These are phyloP conservation scores for Triplophysa yarkandensis DNA, from an alignment of 2,797 vertebrate species.

Conservation along the genomic window DNA sequence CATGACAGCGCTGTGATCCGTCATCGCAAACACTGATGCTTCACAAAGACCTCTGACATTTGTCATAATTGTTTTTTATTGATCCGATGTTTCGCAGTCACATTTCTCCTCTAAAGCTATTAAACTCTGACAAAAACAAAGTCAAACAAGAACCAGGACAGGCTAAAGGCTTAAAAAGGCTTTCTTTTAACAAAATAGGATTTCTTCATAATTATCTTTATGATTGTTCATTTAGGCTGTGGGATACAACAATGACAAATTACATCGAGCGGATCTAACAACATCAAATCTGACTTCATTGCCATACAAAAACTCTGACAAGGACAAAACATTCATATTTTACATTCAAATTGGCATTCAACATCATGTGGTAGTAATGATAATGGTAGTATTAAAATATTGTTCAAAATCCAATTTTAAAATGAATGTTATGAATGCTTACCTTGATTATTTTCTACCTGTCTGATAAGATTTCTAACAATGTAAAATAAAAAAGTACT, in stretches of 20 bases:
- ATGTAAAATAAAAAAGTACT: not conserved
- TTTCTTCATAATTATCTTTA: not conserved
- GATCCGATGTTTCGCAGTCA: conserved; percentile 41
- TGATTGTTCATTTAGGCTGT: not conserved
- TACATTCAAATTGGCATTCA: no score
- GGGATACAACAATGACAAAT: not conserved
- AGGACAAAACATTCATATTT: not conserved
- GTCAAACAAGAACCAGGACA: conserved; percentile 15
- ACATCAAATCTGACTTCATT: conserved; percentile 5
- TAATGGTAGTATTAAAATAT: no score
- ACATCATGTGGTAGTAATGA: no score
- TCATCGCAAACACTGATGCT: conserved; percentile 9
- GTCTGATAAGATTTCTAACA: no score
- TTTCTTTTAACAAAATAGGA: no score
- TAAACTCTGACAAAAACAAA: conserved; percentile 14
- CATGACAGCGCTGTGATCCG: conserved; percentile 25
- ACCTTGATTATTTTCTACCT: no score
- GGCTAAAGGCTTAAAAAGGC: not conserved
- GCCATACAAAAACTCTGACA: not conserved
- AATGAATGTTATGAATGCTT: no score
- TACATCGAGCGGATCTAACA: not conserved
- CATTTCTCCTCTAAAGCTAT: conserved; percentile 25
- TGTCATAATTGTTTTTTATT: conserved; percentile 56
- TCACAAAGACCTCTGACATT: conserved; percentile 47
- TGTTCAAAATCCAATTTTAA: no score